These are phyloP conservation scores for Ectropis crepuscularia DNA, from an alignment of 2,888 invertebrate genomes.

Conservation along the genomic window DNA sequence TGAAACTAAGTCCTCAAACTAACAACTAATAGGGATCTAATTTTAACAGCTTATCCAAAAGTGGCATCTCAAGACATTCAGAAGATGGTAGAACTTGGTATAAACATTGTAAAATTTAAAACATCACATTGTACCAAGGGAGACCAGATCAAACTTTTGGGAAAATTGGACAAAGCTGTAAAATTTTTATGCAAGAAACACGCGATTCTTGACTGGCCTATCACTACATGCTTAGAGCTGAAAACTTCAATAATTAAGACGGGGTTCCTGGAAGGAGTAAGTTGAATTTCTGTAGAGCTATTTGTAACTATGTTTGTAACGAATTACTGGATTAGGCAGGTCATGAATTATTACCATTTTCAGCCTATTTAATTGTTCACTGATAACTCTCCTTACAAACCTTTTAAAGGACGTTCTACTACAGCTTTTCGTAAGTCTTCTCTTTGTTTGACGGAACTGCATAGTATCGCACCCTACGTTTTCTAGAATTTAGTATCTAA, in stretches of 20 bases:
- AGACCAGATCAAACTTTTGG: conserved; percentile 60
- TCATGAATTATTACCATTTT: too few relatives aligned
- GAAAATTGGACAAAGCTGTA: conserved; percentile 62
- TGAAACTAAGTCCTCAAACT: too few relatives aligned
- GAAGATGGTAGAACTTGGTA: conserved; percentile 76
- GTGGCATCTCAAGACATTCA: conserved; percentile 67
- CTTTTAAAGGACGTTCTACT: too few relatives aligned
- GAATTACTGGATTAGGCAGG: too few relatives aligned
- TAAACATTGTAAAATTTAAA: conserved; percentile 71
- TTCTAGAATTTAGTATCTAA: too few relatives aligned
- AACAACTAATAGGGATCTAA: background rate
- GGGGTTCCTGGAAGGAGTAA: conserved; percentile 66
- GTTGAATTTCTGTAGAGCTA: background rate
- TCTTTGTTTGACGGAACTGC: too few relatives aligned
- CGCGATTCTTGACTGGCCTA: conserved; percentile 84
- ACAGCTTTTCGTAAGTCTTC: too few relatives aligned
- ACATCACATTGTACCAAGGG: conserved; percentile 53
- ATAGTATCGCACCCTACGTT: too few relatives aligned
- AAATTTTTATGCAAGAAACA: conserved; percentile 82
- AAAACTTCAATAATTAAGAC: conserved; percentile 94
- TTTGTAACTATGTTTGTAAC: background rate
- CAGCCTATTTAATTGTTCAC: too few relatives aligned
- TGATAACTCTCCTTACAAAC: too few relatives aligned
- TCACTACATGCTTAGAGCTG: conserved; percentile 93
- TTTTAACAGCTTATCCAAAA: conserved; percentile 50